A percentile compares a stretch with the other conserved stretches of the same genome.
Evolutionary conservation across 2,113 vertebrate species (phyloP).

Genomic region (Proteles cristata): DNA sequence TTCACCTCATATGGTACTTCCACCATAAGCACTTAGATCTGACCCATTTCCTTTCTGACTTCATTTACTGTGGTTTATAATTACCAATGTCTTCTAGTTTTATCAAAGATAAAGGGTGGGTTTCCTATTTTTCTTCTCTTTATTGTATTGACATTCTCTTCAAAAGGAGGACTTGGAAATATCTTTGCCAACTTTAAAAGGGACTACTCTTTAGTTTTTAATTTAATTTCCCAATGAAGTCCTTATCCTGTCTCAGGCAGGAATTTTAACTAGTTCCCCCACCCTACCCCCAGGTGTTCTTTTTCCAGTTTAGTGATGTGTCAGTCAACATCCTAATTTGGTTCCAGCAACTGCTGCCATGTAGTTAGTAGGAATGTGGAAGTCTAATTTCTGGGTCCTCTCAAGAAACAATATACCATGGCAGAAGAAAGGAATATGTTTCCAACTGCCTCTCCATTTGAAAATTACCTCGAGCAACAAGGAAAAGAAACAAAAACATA

Average conservation of each 20-base stretch:
- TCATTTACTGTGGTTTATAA: background rate
- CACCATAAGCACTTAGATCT: background rate
- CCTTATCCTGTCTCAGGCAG: background rate
- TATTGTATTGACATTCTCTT: background rate
- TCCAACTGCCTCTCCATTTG: background rate
- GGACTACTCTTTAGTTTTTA: background rate
- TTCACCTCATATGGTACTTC: background rate
- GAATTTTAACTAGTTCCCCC: background rate
- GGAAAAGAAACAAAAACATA: background rate
- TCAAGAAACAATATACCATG: background rate
- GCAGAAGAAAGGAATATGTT: background rate
- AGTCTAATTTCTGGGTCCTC: background rate
- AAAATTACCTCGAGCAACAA: slow-evolving; percentile 14
- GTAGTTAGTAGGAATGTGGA: background rate
- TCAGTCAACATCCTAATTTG: background rate
- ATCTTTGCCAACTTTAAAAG: background rate
- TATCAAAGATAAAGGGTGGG: background rate
- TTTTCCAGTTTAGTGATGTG: background rate
- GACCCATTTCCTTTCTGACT: background rate
- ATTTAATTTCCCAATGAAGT: slow-evolving; percentile 11
- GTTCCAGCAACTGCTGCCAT: background rate
- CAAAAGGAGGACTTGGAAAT: background rate
- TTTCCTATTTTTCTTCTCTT: background rate
- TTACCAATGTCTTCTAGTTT: background rate
- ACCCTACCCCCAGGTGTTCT: background rate